A percentile compares a stretch with the other conserved stretches of the same genome.
phyloP scores from a whole-genome alignment of 2,797 vertebrate species.

The Chaetophractus vellerosus region DNA sequence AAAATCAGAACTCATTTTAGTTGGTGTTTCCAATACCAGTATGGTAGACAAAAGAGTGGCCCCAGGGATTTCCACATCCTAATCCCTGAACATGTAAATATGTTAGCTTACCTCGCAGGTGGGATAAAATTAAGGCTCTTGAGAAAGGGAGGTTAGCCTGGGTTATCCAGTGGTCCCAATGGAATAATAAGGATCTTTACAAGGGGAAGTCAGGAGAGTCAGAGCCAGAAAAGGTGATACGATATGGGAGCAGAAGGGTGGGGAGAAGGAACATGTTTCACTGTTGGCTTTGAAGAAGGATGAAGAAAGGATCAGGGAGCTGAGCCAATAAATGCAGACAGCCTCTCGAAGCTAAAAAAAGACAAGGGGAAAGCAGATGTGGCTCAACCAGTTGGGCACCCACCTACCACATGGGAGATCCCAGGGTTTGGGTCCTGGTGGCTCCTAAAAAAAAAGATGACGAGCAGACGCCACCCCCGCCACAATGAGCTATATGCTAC shows the following conservation, averaged over 20 bases:
- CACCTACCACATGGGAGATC: too few relatives aligned
- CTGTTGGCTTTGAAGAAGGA: background rate
- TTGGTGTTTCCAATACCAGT: background rate
- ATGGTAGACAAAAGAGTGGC: background rate
- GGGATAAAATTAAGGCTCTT: background rate
- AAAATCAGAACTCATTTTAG: background rate
- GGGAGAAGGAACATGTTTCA: rapidly evolving
- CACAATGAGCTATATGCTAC: too few relatives aligned
- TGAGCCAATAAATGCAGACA: background rate
- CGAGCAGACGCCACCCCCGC: too few relatives aligned
- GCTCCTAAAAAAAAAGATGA: too few relatives aligned
- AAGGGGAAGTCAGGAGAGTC: background rate
- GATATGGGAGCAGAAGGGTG: background rate
- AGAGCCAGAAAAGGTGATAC: background rate
- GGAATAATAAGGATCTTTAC: background rate
- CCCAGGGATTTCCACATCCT: too few relatives aligned
- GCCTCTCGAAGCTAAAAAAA: background rate
- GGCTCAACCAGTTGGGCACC: too few relatives aligned
- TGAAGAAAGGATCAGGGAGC: too few relatives aligned
- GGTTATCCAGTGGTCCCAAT: background rate
- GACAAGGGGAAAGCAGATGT: too few relatives aligned
- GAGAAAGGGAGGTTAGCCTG: background rate
- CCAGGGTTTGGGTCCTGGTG: too few relatives aligned
- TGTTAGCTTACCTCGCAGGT: background rate
- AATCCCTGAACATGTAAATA: background rate